A percentile compares a stretch with the other conserved stretches of the same genome.
Evolutionary conservation across 2,888 invertebrate species (phyloP).

Genomic region (Ephialtes manifestator): DNA sequence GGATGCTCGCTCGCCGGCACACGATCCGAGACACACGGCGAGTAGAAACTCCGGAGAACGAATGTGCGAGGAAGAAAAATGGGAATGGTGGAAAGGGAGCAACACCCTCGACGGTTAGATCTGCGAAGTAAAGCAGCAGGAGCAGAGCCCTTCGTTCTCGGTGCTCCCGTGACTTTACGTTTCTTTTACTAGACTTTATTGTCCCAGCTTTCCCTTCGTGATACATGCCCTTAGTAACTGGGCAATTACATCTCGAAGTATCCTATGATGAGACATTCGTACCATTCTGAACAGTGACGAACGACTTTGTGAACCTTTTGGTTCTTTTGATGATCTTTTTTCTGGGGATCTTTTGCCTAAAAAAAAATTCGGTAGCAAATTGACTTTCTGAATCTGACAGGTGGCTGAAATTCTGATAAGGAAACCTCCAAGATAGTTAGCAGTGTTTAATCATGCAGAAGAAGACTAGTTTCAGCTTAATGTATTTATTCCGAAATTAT

Average conservation of each 20-base stretch:
- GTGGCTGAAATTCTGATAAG: background rate
- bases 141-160: constrained; percentile 28
- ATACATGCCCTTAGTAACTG: constrained; percentile 32
- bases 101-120: constrained; percentile 38
- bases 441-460: background rate
- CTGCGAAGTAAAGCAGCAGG: constrained; percentile 32
- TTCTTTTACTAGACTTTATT: constrained; percentile 3
- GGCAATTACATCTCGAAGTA: constrained; percentile 19
- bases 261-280: constrained; percentile 21
- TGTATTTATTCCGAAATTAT: background rate
- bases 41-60: constrained; percentile 23
- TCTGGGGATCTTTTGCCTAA: background rate
- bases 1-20: constrained; percentile 28
- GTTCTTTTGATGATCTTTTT: background rate
- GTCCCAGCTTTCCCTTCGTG: background rate
- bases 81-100: constrained; percentile 44
- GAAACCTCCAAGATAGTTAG: background rate
- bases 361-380: too few relatives aligned
- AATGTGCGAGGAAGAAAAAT: constrained; percentile 28
- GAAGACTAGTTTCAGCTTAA: background rate
- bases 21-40: constrained; percentile 34
- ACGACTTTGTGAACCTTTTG: constrained; percentile 27
- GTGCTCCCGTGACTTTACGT: constrained; percentile 21
- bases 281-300: constrained; percentile 18
- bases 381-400: too few relatives aligned